phyloP scores from a whole-genome alignment of 1,140 invertebrate genomes.

The Reticulitermes speratus region DNA sequence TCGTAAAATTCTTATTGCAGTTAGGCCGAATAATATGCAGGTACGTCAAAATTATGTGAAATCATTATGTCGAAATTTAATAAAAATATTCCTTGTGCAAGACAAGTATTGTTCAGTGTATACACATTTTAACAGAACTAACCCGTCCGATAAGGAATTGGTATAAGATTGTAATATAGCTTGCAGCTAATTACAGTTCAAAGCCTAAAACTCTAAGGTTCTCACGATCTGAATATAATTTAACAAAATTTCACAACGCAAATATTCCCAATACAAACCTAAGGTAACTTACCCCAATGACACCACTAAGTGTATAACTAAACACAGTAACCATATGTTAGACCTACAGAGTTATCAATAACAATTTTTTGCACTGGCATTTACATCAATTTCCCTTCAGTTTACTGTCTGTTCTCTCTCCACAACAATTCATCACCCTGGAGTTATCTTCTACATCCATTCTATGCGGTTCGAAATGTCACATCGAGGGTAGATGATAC shows the following conservation, averaged over 20 bases:
- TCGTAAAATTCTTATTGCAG: too few relatives aligned
- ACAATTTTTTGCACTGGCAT: neutral
- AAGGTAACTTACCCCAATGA: neutral
- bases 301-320: neutral
- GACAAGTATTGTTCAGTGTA: too few relatives aligned
- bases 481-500: neutral
- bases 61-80: too few relatives aligned
- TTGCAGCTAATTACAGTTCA: too few relatives aligned
- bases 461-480: neutral
- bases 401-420: slow-evolving; percentile 4
- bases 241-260: neutral
- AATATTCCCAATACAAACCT: neutral
- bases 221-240: neutral
- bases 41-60: too few relatives aligned
- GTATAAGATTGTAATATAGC: too few relatives aligned
- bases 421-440: slow-evolving; percentile 1
- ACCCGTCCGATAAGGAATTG: too few relatives aligned
- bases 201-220: too few relatives aligned
- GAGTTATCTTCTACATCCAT: neutral
- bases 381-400: slow-evolving; percentile 1
- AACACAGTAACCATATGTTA: neutral
- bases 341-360: neutral
- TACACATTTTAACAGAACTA: too few relatives aligned
- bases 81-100: too few relatives aligned
- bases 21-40: too few relatives aligned